phyloP scores from a whole-genome alignment of 2,797 vertebrate genomes.

The Bucorvus abyssinicus region DNA sequence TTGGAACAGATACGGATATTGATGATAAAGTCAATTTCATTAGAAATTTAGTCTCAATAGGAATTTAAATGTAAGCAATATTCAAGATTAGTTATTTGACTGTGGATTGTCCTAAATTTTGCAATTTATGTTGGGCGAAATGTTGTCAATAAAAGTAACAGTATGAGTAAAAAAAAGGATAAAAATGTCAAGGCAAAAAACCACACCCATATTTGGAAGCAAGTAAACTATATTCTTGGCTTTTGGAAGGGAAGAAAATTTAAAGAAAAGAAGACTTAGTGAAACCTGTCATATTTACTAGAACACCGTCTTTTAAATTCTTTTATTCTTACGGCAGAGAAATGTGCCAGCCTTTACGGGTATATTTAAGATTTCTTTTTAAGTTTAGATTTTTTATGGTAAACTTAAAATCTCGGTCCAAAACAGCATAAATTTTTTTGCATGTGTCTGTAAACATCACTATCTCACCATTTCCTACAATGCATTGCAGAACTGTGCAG shows the following conservation, averaged over 20 bases:
- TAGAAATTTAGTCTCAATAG: background rate
- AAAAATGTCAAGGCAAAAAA: background rate
- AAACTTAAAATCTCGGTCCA: background rate
- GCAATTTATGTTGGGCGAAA: background rate
- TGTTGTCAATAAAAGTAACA: background rate
- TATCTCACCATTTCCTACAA: background rate
- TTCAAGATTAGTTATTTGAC: background rate
- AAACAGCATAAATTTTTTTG: background rate
- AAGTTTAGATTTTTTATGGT: background rate
- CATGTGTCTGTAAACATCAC: background rate
- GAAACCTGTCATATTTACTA: background rate
- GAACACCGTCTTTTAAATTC: background rate
- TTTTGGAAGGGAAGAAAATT: background rate
- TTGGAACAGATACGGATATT: background rate
- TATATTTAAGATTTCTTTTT: background rate
- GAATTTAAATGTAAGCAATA: background rate
- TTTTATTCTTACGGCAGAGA: background rate
- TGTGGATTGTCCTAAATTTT: background rate
- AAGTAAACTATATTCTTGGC: background rate
- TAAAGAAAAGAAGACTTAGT: background rate
- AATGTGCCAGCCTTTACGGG: background rate
- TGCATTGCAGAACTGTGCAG: background rate
- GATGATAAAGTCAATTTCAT: background rate
- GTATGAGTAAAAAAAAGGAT: background rate
- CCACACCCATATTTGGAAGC: accelerated